phyloP scores from a whole-genome alignment of 1,140 invertebrate species.

The Drosophila asahinai region DNA sequence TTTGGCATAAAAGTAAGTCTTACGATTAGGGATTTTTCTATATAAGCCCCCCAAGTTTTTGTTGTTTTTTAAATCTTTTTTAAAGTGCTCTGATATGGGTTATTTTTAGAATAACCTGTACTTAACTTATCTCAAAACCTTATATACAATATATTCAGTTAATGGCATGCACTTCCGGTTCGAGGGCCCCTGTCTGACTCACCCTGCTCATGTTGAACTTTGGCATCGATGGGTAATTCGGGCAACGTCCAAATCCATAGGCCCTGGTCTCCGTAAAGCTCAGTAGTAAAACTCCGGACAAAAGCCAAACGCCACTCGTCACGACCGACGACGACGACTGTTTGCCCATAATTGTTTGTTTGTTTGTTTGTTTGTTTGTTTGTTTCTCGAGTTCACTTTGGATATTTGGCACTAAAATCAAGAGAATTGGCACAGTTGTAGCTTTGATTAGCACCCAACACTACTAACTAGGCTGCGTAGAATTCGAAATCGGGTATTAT shows the following conservation, averaged over 20 bases:
- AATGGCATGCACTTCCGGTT: conserved; percentile 7
- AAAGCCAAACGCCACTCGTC: conserved; percentile 44
- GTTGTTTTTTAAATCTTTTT: neutral
- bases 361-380: conserved; percentile 21
- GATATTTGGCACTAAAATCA: conserved; percentile 17
- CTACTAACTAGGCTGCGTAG: conserved; percentile 23
- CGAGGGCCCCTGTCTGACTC: conserved; percentile 63
- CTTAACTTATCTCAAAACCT: neutral
- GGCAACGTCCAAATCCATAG: conserved; percentile 87
- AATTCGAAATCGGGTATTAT: conserved; percentile 32
- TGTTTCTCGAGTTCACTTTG: conserved; percentile 21
- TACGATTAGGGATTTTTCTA: too few relatives aligned
- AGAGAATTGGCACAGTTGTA: conserved; percentile 39
- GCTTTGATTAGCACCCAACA: conserved; percentile 1
- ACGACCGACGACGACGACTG: conserved; percentile 27
- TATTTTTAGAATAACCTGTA: neutral
- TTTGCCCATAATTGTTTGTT: conserved; percentile 45
- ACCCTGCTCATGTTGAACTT: conserved; percentile 88
- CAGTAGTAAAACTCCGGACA: conserved; percentile 49
- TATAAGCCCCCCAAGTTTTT: too few relatives aligned
- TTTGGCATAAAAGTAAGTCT: neutral
- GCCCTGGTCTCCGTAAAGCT: conserved; percentile 52
- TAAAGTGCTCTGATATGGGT: neutral
- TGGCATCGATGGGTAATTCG: conserved; percentile 87
- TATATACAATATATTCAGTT: too few relatives aligned